Evolutionary conservation across 2,797 vertebrate species (phyloP).

Genomic region (Propithecus perrieri): DNA sequence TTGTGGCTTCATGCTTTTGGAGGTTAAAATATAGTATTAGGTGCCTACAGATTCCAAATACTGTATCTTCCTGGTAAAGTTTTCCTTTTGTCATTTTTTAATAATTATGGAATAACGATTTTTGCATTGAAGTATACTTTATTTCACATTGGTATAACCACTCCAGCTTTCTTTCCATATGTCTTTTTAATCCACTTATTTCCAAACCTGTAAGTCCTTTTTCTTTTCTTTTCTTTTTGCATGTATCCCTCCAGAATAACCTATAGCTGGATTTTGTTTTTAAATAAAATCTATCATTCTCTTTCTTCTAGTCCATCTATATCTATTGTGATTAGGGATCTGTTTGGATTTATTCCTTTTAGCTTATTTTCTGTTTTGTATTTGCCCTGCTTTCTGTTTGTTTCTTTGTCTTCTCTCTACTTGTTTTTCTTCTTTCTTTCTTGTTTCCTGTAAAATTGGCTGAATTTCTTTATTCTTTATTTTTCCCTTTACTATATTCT

Average conservation of each 20-base stretch:
- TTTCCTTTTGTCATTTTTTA: slow-evolving; percentile 18
- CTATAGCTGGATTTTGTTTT: background rate
- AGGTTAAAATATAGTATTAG: background rate
- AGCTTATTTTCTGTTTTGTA: background rate
- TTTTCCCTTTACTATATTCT: background rate
- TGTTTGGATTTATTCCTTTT: background rate
- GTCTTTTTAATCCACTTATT: background rate
- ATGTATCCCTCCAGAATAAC: background rate
- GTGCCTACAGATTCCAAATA: background rate
- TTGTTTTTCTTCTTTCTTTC: background rate
- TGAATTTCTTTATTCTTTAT: background rate
- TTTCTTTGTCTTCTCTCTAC: background rate
- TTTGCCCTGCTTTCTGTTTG: background rate
- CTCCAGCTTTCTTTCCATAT: background rate
- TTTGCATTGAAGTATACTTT: background rate
- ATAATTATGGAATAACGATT: background rate
- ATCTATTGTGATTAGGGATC: background rate
- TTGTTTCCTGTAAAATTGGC: background rate
- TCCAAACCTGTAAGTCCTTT: background rate
- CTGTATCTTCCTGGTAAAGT: background rate
- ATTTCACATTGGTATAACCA: background rate
- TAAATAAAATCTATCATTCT: background rate
- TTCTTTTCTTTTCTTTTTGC: too few species aligned
- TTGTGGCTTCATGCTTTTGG: background rate
- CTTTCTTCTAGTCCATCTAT: background rate